These are phyloP conservation scores for Furnarius figulus DNA, from an alignment of 2,113 vertebrate species.

Conservation along the genomic window DNA sequence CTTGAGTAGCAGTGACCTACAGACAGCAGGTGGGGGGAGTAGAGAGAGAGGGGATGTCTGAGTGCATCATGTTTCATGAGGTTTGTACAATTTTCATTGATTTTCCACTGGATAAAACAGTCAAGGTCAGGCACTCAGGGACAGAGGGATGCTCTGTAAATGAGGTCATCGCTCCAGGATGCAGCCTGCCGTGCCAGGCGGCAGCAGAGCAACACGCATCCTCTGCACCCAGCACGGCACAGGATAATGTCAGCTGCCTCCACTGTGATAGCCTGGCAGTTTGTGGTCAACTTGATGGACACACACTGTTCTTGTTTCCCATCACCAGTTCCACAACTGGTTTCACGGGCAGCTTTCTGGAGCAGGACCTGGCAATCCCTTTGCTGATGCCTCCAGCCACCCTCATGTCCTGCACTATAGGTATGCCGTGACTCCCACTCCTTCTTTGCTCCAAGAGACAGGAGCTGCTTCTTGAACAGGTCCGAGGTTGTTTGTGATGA, in stretches of 20 bases:
- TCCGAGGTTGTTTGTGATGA: background rate
- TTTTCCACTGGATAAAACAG: conserved; percentile 2
- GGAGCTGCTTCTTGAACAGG: background rate
- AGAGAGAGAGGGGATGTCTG: background rate
- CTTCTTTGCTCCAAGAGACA: background rate
- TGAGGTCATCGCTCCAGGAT: background rate
- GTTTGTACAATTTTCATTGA: conserved; percentile 25
- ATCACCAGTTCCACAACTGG: too few species aligned
- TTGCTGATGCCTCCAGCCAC: background rate
- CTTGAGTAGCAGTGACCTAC: background rate
- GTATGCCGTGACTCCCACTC: fast-evolving
- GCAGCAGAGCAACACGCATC: background rate
- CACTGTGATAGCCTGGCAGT: fast-evolving
- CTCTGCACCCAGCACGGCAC: background rate
- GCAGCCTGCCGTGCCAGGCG: background rate
- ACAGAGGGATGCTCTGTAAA: background rate
- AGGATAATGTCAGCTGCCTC: background rate
- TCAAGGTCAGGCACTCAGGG: conserved; percentile 34
- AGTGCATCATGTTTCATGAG: background rate
- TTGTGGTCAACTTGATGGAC: background rate
- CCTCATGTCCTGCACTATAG: fast-evolving
- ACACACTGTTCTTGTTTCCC: fast-evolving
- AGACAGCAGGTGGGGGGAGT: fast-evolving
- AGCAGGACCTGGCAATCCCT: background rate
- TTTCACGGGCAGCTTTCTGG: background rate